Evolutionary conservation across 1,140 invertebrate species (phyloP).

Genomic region (Pseudoatta argentina): DNA sequence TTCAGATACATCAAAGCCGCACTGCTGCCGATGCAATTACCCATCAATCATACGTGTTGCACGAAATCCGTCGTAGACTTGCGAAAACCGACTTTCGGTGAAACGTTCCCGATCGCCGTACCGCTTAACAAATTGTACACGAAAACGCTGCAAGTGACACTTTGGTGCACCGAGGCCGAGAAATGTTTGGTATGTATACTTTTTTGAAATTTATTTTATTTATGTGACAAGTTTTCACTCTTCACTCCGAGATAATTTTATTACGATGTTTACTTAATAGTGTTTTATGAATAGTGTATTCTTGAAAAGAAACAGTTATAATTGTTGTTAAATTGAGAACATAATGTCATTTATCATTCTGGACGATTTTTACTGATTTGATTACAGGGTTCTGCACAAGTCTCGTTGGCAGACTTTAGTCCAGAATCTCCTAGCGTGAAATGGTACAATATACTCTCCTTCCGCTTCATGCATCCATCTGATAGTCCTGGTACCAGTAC

Average conservation of each 20-base stretch:
- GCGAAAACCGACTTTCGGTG: conserved; percentile 92
- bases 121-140: conserved; percentile 91
- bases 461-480: conserved; percentile 92
- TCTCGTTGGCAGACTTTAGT: conserved; percentile 97
- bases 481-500: conserved; percentile 73
- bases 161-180: conserved; percentile 91
- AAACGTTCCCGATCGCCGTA: conserved; percentile 92
- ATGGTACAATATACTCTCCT: conserved; percentile 98
- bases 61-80: conserved; percentile 92
- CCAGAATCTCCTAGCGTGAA: conserved; percentile 92
- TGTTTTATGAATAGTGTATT: neutral
- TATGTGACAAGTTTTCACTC: neutral
- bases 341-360: neutral
- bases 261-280: neutral
- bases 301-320: neutral
- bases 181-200: conserved; percentile 93
- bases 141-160: conserved; percentile 96
- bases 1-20: conserved; percentile 93
- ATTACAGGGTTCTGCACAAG: conserved; percentile 96
- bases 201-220: conserved; percentile 29
- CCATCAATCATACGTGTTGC: conserved; percentile 89
- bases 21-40: conserved; percentile 90
- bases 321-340: neutral
- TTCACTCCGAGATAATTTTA: too few relatives aligned
- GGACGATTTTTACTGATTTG: conserved; percentile 39